Evolutionary conservation across 1,140 invertebrate species (phyloP), one percentile per base, ranked within the genome.

Genomic region (Drosophila sturtevanti): DNA sequence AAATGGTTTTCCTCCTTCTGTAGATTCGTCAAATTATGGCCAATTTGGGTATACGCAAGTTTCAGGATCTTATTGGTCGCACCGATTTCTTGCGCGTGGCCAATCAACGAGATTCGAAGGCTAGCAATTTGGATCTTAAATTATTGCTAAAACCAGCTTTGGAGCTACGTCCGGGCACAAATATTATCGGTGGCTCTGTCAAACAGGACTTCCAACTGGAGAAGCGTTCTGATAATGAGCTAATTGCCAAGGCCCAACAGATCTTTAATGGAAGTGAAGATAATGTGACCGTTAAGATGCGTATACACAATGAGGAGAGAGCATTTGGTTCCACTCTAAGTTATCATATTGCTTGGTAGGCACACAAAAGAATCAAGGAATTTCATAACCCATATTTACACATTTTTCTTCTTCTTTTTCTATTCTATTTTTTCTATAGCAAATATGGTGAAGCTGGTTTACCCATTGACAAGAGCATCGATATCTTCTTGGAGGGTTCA

Each of bases 301-400:
- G 93, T 35, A 98, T 99, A 70, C 95, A 95, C 44, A 99, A 99
- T 91, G 97, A 98, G 92, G 97, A 97, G 81, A 93, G 98, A 60
- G 96, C 98, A 4, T 99, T 99, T 92, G 97, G 95, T 7, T 96
- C 97, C 1, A 99, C 98, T 1, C 93, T 99, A 0, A 98, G 97
- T 79, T 99, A 99, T 91, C 95, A 98, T 81, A 97, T 99, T 90
- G 97, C 98, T 4, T 95, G 95, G 97, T 98, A 93, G 94, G 95
- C 92, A 38, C 5, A 0, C 0, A 12, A 11, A 7, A 4, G 27
- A 21, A 14, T 14, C 14, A 22, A 12, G 5, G 0, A 18, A 41
- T 22, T 16, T 16, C 22, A 56, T 65, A 18, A 2, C 9, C 3
- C 12, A 4, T 35, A 6, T 1, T 56, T 21, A 35, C n/a, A n/a